These are phyloP conservation scores for Sebastes goodei DNA, from an alignment of 2,797 vertebrate genomes.

Conservation along the genomic window DNA sequence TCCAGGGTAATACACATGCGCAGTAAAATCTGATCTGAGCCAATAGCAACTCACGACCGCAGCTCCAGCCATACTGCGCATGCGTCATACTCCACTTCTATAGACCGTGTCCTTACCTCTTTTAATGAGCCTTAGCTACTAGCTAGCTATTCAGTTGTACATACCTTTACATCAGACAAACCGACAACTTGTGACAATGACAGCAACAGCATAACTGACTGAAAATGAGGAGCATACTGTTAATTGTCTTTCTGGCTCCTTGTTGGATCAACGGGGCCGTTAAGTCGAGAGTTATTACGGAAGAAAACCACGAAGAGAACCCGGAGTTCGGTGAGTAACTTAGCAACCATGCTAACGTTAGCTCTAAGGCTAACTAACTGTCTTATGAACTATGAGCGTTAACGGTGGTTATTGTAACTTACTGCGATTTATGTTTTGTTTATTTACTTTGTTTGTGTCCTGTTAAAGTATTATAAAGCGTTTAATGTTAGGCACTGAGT, in stretches of 20 bases:
- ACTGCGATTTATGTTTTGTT: rapidly evolving
- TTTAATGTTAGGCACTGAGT: background rate
- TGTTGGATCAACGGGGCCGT: slow-evolving; percentile 60
- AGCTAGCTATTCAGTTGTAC: background rate
- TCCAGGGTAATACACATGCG: too few species aligned
- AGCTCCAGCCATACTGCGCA: too few species aligned
- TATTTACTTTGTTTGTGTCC: background rate
- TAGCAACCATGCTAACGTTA: slow-evolving; percentile 36
- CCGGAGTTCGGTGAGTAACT: slow-evolving; percentile 74
- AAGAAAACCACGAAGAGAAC: slow-evolving; percentile 53
- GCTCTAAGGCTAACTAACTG: background rate
- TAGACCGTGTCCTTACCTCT: too few species aligned
- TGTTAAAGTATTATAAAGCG: background rate
- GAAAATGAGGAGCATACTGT: slow-evolving; percentile 55
- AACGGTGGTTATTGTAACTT: background rate
- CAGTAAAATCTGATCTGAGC: too few species aligned
- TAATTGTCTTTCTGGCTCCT: slow-evolving; percentile 51
- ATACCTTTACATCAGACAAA: background rate
- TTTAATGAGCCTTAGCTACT: background rate
- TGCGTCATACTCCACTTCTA: too few species aligned
- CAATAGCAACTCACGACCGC: too few species aligned
- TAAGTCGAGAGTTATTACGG: slow-evolving; percentile 38
- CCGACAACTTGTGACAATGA: slow-evolving; percentile 37
- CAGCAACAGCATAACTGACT: background rate
- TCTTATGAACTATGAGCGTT: background rate